Evolutionary conservation across 2,797 vertebrate species (phyloP), one percentile per base, ranked within the genome.

Genomic region (Phalloptychus januarius): DNA sequence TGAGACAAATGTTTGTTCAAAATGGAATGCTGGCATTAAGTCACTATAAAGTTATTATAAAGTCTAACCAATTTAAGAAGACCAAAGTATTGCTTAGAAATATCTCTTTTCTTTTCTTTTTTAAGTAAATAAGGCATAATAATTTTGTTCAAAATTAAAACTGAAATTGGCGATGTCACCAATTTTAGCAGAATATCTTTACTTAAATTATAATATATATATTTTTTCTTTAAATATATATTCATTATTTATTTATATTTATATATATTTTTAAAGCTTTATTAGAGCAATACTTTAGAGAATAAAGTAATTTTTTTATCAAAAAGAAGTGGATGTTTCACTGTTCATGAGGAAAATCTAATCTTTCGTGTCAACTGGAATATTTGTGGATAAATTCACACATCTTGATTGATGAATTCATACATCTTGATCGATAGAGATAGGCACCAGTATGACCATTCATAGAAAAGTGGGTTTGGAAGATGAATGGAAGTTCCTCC

Each of bases 1-100:
- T 74, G 46, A 58, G 52, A 75, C 16, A 70, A 78, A 75, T 61
- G n/a, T 86, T 72, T 76, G 58, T 16, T 73, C 1, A 10, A 67
- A 16, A 46, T 74, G 52, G 67, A 73, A 70, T 58, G 38, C 77
- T 56, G 8, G 12, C 52, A 11, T 56, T 25, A 56, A 56, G n/a
- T 12, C 54, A 56, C 1, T 28, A 4, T 28, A 13, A 56, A 13
- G n/a, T 31, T 28, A 2, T 2, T 31, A 16, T 28, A 61, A 16
- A 61, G 4, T 56, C 52, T 56, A 12, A 15, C 2, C 13, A 31
- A 58, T 58, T 31, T 31, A 16, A 58, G 11, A 58, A 31, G 15
- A 58, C 12, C 5, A 6, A 15, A 31, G 12, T 16, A 31, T 1
- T 61, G 13, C 28, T 31, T 61, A 15, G 10, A 52, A 52, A 23